These are phyloP conservation scores for Pao palembangensis DNA, from an alignment of 2,113 vertebrate genomes.

Conservation along the genomic window DNA sequence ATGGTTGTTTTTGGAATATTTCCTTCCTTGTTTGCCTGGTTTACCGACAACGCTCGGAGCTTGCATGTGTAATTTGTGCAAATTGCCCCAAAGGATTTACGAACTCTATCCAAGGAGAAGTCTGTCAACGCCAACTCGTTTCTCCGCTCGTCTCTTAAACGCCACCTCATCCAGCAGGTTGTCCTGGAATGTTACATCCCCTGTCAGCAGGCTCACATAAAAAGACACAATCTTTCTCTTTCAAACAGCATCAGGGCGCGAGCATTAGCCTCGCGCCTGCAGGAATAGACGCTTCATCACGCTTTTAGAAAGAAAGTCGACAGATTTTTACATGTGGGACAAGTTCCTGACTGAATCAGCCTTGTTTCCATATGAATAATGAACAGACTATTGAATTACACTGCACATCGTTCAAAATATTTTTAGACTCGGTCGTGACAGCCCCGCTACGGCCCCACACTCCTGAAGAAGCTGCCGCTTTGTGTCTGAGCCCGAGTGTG, in stretches of 20 bases:
- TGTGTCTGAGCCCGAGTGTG: constrained; percentile 21
- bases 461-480: constrained; percentile 23
- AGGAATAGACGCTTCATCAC: constrained; percentile 7
- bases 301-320: neutral
- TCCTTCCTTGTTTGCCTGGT: neutral
- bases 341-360: constrained; percentile 4
- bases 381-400: constrained; percentile 23
- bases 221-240: constrained; percentile 14
- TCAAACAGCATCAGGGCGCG: neutral
- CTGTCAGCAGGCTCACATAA: constrained; percentile 8
- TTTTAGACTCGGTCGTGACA: constrained; percentile 15
- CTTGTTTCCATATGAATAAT: constrained; percentile 20
- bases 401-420: constrained; percentile 15
- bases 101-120: constrained; percentile 23
- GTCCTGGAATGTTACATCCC: neutral
- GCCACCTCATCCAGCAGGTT: constrained; percentile 7
- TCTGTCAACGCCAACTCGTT: constrained; percentile 24
- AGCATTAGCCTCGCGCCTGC: constrained; percentile 11
- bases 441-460: constrained; percentile 5
- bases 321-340: constrained; percentile 1
- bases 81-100: constrained; percentile 8
- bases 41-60: neutral
- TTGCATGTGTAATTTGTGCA: constrained; percentile 9
- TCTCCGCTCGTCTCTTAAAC: constrained; percentile 8
- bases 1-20: neutral